Conservation (phyloP, 2,888 invertebrate genomes). For the Leptinotarsa haldemani region DNA sequence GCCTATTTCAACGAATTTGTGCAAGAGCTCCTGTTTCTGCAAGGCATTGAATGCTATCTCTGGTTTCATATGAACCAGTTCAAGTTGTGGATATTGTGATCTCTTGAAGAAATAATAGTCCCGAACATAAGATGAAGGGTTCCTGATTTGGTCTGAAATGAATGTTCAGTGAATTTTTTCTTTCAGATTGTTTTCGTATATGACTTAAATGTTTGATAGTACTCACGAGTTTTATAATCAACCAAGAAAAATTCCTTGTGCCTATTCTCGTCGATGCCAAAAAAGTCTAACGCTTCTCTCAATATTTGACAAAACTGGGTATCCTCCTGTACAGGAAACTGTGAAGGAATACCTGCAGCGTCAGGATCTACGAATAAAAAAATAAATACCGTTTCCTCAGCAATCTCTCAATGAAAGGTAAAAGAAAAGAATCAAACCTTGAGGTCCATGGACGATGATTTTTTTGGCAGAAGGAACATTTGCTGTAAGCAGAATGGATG, state of each 20-base stretch:
- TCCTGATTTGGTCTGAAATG: slow-evolving; percentile 90
- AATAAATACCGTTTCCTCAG: neutral
- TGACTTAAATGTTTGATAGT: neutral
- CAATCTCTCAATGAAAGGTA: neutral
- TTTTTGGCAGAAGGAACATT: slow-evolving; percentile 99
- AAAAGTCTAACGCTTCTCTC: slow-evolving; percentile 96
- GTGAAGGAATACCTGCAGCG: slow-evolving; percentile 95
- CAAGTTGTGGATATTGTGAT: slow-evolving; percentile 97
- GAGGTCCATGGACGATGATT: slow-evolving; percentile 95
- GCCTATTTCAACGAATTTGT: slow-evolving; percentile 97
- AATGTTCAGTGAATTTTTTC: neutral
- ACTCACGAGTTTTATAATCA: slow-evolving; percentile 96
- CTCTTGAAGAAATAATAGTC: slow-evolving; percentile 83
- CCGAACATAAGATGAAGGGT: slow-evolving; percentile 93
- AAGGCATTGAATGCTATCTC: slow-evolving; percentile 91
- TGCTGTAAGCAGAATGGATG: slow-evolving; percentile 95
- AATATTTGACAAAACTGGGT: slow-evolving; percentile 95
- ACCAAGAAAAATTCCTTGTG: slow-evolving; percentile 94
- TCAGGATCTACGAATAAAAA: slow-evolving; percentile 73
- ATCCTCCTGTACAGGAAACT: slow-evolving; percentile 98
- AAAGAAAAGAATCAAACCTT: slow-evolving; percentile 66
- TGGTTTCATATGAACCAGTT: slow-evolving; percentile 91
- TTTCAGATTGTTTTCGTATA: too few relatives aligned
- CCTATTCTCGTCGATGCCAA: slow-evolving; percentile 91
- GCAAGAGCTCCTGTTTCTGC: slow-evolving; percentile 88